Evolutionary conservation across 2,797 vertebrate species (phyloP).

Genomic region (Platalea minor): DNA sequence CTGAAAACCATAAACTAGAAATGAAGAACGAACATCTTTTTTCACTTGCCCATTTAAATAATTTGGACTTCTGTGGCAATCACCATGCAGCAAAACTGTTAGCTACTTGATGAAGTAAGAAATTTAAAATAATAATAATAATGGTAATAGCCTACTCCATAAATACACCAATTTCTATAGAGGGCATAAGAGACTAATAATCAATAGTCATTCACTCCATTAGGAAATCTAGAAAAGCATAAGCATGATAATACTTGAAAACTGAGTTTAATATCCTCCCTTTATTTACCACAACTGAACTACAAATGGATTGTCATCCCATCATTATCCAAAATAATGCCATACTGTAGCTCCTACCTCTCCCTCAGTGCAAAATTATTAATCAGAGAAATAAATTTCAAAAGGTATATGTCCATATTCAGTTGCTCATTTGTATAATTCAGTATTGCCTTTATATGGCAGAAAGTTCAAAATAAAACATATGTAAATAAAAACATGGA

Average conservation of each 20-base stretch:
- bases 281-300: background rate
- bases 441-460: background rate
- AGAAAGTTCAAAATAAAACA: background rate
- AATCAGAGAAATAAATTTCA: background rate
- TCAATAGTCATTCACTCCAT: background rate
- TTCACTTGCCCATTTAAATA: background rate
- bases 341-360: background rate
- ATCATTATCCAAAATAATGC: background rate
- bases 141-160: background rate
- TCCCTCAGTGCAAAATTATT: background rate
- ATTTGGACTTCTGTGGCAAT: background rate
- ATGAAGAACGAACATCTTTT: background rate
- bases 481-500: background rate
- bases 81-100: background rate
- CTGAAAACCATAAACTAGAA: background rate
- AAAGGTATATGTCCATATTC: background rate
- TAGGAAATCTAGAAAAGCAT: background rate
- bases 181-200: background rate
- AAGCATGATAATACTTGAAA: background rate
- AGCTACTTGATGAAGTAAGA: background rate
- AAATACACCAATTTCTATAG: background rate
- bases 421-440: background rate
- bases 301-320: background rate
- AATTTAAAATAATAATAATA: background rate
- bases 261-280: background rate